These are phyloP conservation scores for Lochmaea capreae DNA, from an alignment of 2,888 invertebrate genomes.

Conservation along the genomic window DNA sequence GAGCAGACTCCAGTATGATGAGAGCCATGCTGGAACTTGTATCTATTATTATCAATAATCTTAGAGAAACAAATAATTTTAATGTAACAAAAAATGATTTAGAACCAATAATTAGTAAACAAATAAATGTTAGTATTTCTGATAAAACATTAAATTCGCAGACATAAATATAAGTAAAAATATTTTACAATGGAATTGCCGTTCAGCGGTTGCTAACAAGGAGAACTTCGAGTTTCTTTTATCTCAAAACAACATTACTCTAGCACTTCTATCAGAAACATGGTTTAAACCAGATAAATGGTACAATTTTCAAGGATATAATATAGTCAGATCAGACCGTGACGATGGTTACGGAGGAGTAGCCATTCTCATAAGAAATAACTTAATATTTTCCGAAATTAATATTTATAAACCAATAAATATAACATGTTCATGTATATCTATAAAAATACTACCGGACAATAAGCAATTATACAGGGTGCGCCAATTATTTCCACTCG, in stretches of 20 bases:
- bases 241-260: neutral
- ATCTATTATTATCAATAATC: neutral
- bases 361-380: neutral
- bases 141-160: conserved; percentile 2
- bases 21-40: neutral
- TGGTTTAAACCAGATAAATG: conserved; percentile 6
- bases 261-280: neutral
- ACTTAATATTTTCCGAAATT: too few relatives aligned
- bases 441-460: too few relatives aligned
- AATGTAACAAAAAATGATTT: neutral
- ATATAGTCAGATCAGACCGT: neutral
- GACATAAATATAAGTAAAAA: neutral
- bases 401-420: too few relatives aligned
- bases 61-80: neutral
- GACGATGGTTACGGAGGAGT: neutral
- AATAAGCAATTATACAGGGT: too few relatives aligned
- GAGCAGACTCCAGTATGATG: neutral
- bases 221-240: neutral
- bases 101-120: conserved; percentile 3
- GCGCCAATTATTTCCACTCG: too few relatives aligned
- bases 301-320: neutral
- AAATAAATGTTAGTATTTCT: neutral
- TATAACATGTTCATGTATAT: too few relatives aligned
- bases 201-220: neutral
- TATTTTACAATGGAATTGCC: neutral